These are phyloP conservation scores for Hypomesus transpacificus DNA, from an alignment of 2,113 vertebrate species.

Conservation along the genomic window DNA sequence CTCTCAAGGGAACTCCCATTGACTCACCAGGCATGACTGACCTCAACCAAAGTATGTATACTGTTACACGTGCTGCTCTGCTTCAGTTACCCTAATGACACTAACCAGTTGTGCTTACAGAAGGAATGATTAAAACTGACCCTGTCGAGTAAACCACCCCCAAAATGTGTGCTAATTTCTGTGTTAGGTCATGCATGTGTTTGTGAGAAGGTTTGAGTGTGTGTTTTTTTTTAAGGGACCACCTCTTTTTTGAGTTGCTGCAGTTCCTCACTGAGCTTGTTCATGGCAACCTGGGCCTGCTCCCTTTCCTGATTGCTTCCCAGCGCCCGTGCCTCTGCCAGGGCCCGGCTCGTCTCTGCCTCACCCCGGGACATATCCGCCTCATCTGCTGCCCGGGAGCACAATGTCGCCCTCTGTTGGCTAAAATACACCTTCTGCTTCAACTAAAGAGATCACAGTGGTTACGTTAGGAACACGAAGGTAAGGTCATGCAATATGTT, in stretches of 20 bases:
- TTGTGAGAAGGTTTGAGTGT: background rate
- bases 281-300: constrained; percentile 46
- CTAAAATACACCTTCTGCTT: constrained; percentile 64
- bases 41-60: no score
- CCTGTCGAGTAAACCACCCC: no score
- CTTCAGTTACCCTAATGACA: no score
- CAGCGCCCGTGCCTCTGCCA: constrained; percentile 56
- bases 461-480: background rate
- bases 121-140: no score
- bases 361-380: constrained; percentile 46
- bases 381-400: constrained; percentile 53
- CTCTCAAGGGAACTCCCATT: no score
- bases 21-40: no score
- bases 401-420: constrained; percentile 66
- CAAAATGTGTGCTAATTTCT: no score
- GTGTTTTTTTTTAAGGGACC: background rate
- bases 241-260: constrained; percentile 63
- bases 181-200: background rate
- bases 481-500: no score
- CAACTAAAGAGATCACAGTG: constrained; percentile 45
- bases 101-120: no score
- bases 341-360: constrained; percentile 54
- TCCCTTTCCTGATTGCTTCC: constrained; percentile 54
- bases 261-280: constrained; percentile 57
- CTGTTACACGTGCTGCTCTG: no score